Evolutionary conservation across 2,797 vertebrate species (phyloP).

Genomic region (Eulemur albifrons): DNA sequence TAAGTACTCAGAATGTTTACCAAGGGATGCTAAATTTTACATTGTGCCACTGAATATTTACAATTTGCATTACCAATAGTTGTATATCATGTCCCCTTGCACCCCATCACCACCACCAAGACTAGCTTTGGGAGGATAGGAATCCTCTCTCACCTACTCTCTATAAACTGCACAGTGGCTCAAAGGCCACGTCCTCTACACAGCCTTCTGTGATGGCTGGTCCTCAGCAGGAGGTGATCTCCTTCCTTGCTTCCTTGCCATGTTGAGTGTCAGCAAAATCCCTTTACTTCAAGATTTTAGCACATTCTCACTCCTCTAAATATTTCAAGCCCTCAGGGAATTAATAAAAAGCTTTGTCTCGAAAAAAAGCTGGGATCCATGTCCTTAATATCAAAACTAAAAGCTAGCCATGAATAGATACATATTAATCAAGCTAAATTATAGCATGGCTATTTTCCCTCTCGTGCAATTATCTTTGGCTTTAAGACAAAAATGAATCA

Average conservation of each 20-base stretch:
- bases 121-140: neutral
- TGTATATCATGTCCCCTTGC: neutral
- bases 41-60: neutral
- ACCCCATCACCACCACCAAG: neutral
- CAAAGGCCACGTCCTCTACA: neutral
- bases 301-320: neutral
- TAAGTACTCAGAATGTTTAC: neutral
- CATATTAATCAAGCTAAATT: conserved; percentile 17
- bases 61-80: neutral
- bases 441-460: neutral
- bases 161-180: neutral
- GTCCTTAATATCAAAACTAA: neutral
- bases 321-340: neutral
- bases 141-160: neutral
- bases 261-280: neutral
- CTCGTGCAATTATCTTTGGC: neutral
- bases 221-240: neutral
- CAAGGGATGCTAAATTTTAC: neutral
- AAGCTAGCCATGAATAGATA: neutral
- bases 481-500: conserved; percentile 43
- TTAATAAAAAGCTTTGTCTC: neutral
- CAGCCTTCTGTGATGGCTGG: neutral
- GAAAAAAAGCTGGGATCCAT: neutral
- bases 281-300: neutral
- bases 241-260: neutral